Conservation (phyloP, 2,797 vertebrate genomes). For the Oreonectes daqikongensis region DNA sequence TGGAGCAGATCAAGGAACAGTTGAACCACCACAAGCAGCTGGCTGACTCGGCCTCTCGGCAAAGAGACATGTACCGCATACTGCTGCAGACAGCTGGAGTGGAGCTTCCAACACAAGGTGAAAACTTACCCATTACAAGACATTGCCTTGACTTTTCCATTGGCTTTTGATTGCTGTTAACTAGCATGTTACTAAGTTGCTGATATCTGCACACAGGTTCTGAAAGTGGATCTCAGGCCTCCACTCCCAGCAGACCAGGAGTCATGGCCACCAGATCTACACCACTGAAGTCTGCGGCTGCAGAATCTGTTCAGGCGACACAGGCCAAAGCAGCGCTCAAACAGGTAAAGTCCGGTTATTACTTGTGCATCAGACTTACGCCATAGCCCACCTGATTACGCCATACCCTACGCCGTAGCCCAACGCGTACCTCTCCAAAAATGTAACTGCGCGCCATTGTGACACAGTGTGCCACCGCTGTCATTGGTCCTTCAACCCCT, state of each 20-base stretch:
- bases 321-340: slow-evolving; percentile 94
- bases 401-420: too few relatives aligned
- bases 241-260: slow-evolving; percentile 75
- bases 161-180: background rate
- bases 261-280: slow-evolving; percentile 76
- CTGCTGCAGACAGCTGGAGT: slow-evolving; percentile 91
- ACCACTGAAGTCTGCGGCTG: slow-evolving; percentile 75
- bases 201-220: slow-evolving; percentile 55
- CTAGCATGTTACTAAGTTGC: background rate
- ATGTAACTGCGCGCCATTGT: too few relatives aligned
- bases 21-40: slow-evolving; percentile 90
- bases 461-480: too few relatives aligned
- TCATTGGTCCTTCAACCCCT: too few relatives aligned
- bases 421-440: too few relatives aligned
- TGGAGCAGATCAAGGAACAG: slow-evolving; percentile 85
- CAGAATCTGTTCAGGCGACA: slow-evolving; percentile 79
- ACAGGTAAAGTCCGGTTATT: too few relatives aligned
- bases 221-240: slow-evolving; percentile 74
- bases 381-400: too few relatives aligned
- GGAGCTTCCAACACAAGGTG: slow-evolving; percentile 86
- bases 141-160: background rate
- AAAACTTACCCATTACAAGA: background rate
- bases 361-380: too few relatives aligned
- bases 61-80: slow-evolving; percentile 96
- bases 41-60: slow-evolving; percentile 88